These are phyloP conservation scores for Crenuchus spilurus DNA, from an alignment of 2,797 vertebrate species.

Conservation along the genomic window DNA sequence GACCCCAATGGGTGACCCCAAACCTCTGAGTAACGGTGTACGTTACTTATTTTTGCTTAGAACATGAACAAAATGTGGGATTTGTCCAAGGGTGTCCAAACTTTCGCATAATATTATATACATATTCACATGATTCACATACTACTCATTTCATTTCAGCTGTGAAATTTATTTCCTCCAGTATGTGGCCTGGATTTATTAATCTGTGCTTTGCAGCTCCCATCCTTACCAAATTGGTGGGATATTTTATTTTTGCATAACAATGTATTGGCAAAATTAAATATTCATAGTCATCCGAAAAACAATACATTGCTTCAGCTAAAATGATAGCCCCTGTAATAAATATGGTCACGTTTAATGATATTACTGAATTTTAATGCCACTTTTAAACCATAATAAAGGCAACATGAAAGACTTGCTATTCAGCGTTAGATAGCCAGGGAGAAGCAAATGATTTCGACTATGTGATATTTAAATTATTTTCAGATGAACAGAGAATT, in stretches of 20 bases:
- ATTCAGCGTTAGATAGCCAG: conserved; percentile 73
- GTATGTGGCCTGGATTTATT: conserved; percentile 3
- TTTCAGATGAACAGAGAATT: conserved; percentile 80
- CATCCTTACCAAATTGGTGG: not conserved
- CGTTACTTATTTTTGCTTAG: too few relatives aligned
- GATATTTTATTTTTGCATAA: conserved; percentile 23
- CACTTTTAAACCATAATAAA: conserved; percentile 67
- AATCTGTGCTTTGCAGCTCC: not conserved
- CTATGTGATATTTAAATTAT: conserved; percentile 83
- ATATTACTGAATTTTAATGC: conserved; percentile 70
- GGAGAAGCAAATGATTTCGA: conserved; percentile 77
- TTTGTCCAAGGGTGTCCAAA: too few relatives aligned
- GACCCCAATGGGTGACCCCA: too few relatives aligned
- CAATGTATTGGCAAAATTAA: conserved; percentile 38
- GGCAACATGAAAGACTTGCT: conserved; percentile 70
- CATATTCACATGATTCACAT: too few relatives aligned
- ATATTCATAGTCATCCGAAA: conserved; percentile 36
- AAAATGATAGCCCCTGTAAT: conserved; percentile 38
- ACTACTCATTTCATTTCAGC: not conserved
- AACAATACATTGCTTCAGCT: conserved; percentile 34
- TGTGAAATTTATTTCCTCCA: not conserved
- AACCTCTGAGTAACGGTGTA: too few relatives aligned
- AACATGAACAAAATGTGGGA: too few relatives aligned
- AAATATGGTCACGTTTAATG: conserved; percentile 47
- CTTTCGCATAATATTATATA: too few relatives aligned